Evolutionary conservation across 2,797 vertebrate genomes (phyloP), one percentile per base, ranked within the genome.

Genomic region (Borostomias antarcticus): DNA sequence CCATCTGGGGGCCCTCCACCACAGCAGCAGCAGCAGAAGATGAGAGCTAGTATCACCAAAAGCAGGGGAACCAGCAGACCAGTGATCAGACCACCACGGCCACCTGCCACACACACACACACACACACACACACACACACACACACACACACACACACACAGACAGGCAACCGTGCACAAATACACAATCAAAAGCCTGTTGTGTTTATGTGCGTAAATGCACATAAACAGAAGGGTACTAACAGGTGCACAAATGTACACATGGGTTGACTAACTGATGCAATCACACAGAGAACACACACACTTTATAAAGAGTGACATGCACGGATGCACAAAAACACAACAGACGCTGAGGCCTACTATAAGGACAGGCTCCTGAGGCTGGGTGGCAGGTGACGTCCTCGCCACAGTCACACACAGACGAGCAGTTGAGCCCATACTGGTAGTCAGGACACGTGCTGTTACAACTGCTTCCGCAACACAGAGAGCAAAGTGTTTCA

Each of bases 361-460:
- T 91, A 75, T 81, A 82, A 19, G 88, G 88, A 53, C 97, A 99
- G 65, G 56, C 68, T 5, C 96, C 96, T 0, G 82, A 89, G 29
- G 81, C 74, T 0, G 90, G 88, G 76, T 95, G 70, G 37, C 97
- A 99, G 64, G 28, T 4, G 59, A 83, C 75, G 0, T 85, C 92
- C 0, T 90, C 80, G n/a, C 88, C 84, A 66, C 97, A 98, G 56
- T 86, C 86, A 73, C 96, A 98, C 51, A 72, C 15, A 0, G 74
- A 88, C 1, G 97, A 97, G 62, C 97, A 99, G 87, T 98, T 98
- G 51, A 78, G 62, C 15, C 97, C 97, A 10, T 94, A 93, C 76
- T 88, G 92, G 0, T 91, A 92, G 60, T 88, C 73, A 0, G 87
- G 89, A 79, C 97, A 99, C 64, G 93, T 96, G 75, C 85, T 81